Evolutionary conservation across 2,888 invertebrate species (phyloP).

Genomic region (Epirrhoe alternata): DNA sequence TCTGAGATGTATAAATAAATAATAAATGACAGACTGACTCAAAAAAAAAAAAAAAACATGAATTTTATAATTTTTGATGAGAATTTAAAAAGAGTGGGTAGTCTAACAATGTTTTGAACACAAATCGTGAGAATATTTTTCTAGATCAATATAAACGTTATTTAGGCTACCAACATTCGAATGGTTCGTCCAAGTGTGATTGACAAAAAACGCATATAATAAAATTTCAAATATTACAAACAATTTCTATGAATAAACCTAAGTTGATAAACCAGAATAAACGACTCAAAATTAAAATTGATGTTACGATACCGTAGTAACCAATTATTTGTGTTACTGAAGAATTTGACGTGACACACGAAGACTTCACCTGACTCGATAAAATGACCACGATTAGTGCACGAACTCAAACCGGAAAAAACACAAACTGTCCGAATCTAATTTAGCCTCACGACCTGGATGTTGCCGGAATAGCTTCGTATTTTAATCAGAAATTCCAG

Average conservation of each 20-base stretch:
- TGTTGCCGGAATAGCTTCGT: constrained; percentile 58
- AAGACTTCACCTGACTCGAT: constrained; percentile 51
- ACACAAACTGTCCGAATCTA: constrained; percentile 71
- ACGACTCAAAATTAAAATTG: background rate
- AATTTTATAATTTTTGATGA: background rate
- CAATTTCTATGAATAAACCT: background rate
- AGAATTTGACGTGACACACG: constrained; percentile 40
- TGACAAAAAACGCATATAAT: background rate
- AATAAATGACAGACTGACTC: too few species aligned
- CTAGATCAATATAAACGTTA: too few species aligned
- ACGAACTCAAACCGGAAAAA: constrained; percentile 68
- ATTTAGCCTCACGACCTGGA: constrained; percentile 73
- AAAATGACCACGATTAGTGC: constrained; percentile 59
- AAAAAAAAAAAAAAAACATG: background rate
- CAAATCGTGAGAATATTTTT: too few species aligned
- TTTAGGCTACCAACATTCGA: background rate
- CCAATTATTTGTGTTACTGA: constrained; percentile 26
- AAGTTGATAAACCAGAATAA: background rate
- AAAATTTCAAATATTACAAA: background rate
- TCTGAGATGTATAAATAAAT: too few species aligned
- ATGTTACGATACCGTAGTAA: constrained; percentile 9
- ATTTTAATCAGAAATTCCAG: constrained; percentile 81
- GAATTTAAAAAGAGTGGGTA: background rate
- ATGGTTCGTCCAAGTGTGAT: background rate
- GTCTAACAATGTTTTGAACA: background rate